phyloP scores from a whole-genome alignment of 2,888 invertebrate species.

The Caenorhabditis doughertyi region DNA sequence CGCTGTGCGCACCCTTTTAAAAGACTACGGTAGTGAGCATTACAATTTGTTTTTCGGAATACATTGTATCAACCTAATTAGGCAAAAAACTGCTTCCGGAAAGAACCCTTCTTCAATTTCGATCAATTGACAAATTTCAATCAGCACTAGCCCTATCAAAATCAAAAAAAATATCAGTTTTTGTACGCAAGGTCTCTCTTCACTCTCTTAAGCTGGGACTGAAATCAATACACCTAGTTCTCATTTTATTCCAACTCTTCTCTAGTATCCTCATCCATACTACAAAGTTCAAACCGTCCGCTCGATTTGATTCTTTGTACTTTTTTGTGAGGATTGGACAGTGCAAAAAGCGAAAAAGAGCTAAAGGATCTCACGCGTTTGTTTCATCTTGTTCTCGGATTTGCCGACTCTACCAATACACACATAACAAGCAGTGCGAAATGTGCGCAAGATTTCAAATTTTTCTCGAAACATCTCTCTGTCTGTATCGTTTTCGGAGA shows the following conservation, averaged over 20 bases:
- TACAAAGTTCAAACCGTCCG: slow-evolving; percentile 19
- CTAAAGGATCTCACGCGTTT: slow-evolving; percentile 52
- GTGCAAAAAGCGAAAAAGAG: slow-evolving; percentile 58
- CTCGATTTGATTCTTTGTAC: slow-evolving; percentile 61
- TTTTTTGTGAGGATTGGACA: slow-evolving; percentile 38
- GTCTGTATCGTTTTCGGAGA: slow-evolving; percentile 61
- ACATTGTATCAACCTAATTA: no score
- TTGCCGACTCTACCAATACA: slow-evolving; percentile 52
- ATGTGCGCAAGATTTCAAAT: slow-evolving; percentile 52
- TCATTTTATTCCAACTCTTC: background rate
- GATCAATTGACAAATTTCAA: no score
- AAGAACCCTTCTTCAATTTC: no score
- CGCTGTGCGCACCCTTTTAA: slow-evolving; percentile 8
- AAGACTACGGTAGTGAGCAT: slow-evolving; percentile 16
- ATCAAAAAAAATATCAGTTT: no score
- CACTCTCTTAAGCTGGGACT: no score
- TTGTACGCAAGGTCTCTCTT: no score
- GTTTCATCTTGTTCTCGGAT: slow-evolving; percentile 52
- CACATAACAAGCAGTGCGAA: slow-evolving; percentile 22
- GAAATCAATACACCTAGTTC: no score
- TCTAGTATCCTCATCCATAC: slow-evolving; percentile 17
- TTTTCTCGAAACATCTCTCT: slow-evolving; percentile 34
- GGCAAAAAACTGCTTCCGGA: no score
- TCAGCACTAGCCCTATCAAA: no score
- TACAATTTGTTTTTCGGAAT: background rate